Evolutionary conservation across 2,113 vertebrate species (phyloP), one percentile per base, ranked within the genome.

Genomic region (Phodopus roborovskii): DNA sequence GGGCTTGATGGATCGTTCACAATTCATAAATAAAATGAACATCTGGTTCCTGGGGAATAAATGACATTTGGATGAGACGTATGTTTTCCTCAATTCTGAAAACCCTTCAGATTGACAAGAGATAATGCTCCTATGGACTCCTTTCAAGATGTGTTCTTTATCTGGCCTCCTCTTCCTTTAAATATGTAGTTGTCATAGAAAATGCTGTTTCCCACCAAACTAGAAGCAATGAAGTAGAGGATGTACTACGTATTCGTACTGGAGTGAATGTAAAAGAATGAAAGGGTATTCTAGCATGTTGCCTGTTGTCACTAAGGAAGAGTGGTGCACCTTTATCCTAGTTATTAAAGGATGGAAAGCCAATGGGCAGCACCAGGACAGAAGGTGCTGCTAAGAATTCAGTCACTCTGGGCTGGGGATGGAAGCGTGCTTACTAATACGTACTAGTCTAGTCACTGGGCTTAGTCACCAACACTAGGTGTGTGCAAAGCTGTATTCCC

Each of bases 21-120:
- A 95, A 94, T 66, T 92, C 95, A 97, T 95, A 96, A 96, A 85
- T 85, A 95, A 95, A 88, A 94, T 94, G 50, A 95, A 90, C 53
- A 93, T 58, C 58, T 86, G 48, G 48, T 26, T 48, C 90, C 66
- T 56, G 24, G 60, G 91, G 84, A 93, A 92, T 6, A 96, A 95
- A 94, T 53, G 22, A 45, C 4, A 64, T 60, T 95, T 97, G 58
- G 45, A 70, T 77, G 73, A 97, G 42, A 48, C 2, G 10, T 97
- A 85, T 71, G 91, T 96, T 94, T 93, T 68, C 86, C 78, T 74
- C 78, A 16, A 64, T 10, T 48, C 33, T 92, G 77, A 95, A 93
- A 95, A 96, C 74, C 91, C 95, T 86, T 82, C 45, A 95, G 75
- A 48, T 28, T 95, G 94, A 96, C 78, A 86, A 87, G 92, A 97